Percentiles rank a stretch among this genome's conserved stretches.
phyloP scores from a whole-genome alignment of 53 echinoderm and acorn worm species.

The Paracentrotus lividus region DNA sequence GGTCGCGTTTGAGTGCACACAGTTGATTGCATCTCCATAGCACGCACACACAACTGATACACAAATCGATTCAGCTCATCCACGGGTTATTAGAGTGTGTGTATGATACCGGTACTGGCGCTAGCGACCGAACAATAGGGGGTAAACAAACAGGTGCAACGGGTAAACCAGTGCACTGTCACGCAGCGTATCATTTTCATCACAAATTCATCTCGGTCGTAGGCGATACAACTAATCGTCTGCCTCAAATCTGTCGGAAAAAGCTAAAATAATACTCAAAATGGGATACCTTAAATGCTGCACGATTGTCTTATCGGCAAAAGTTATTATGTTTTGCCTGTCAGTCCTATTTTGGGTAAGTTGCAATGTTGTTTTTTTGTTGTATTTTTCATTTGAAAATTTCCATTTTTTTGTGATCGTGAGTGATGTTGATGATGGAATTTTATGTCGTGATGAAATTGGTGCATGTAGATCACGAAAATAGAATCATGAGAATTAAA shows the following conservation, averaged over 20 bases:
- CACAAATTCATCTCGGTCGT: not conserved
- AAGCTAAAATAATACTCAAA: constrained; percentile 32
- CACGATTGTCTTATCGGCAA: constrained; percentile 43
- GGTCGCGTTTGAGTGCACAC: not conserved
- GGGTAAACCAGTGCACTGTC: not conserved
- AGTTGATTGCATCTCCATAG: not conserved
- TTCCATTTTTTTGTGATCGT: not conserved
- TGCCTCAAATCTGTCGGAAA: not conserved
- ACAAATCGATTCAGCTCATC: constrained; percentile 22
- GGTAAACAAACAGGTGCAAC: constrained; percentile 58
- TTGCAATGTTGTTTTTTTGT: not conserved
- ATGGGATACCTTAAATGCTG: constrained; percentile 46
- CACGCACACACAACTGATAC: constrained; percentile 42
- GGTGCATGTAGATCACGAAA: not conserved
- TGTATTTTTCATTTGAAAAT: not conserved
- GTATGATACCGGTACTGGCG: not conserved
- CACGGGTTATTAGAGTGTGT: not conserved
- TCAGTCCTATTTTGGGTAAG: constrained; percentile 62
- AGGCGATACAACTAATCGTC: not conserved
- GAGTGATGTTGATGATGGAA: too few relatives aligned
- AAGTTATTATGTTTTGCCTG: constrained; percentile 55
- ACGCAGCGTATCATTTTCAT: not conserved
- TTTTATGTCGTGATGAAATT: not conserved
- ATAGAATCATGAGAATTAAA: too few relatives aligned
- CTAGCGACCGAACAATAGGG: constrained; percentile 63